Evolutionary conservation across 1,140 invertebrate genomes (phyloP), one percentile per base, ranked within the genome.

Genomic region (Choristoneura fumiferana): DNA sequence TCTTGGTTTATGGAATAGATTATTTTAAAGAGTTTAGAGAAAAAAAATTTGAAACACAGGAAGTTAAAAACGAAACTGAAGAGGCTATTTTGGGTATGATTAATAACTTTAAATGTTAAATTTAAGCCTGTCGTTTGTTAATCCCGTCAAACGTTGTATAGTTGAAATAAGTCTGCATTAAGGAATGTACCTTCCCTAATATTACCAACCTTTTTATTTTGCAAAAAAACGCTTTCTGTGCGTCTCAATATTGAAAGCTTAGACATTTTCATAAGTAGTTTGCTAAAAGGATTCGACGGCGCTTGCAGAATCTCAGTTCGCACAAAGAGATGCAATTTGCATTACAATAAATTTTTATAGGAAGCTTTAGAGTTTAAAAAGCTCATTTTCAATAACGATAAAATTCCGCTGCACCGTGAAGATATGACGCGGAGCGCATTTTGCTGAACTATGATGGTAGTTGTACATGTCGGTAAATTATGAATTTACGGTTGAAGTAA

Each of bases 321-420:
- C 62, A 73, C 75, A 77, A 77, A 81, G 78, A 73, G 74, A 82
- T 80, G 81, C 83, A 84, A 86, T 86, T 86, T 86, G 78, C 81
- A 84, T 86, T 77, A 84, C 78, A 86, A 86, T 86, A 84, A 75
- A 83, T 81, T 78, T 79, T 81, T 83, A 82, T 81, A 79, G 78
- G 73, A 76, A 74, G 67, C 59, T 65, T 65, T 60, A 65, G 68
- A 56, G 69, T 72, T 71, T 70, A 67, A 73, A 66, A 73, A 74
- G 71, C 67, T 66, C 53, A 74, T 70, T 71, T 73, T 78, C 69
- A 71, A 77, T 69, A 54, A 71, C 63, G 65, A 62, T 76, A 74
- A 63, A 66, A 67, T 63, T 66, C 22, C 6, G 6, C 22, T 29
- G 22, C 22, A 29, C 22, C 22, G 22, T 29, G 22, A 29, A 29